phyloP scores from a whole-genome alignment of 2,888 invertebrate species.

The Biston stratarius region DNA sequence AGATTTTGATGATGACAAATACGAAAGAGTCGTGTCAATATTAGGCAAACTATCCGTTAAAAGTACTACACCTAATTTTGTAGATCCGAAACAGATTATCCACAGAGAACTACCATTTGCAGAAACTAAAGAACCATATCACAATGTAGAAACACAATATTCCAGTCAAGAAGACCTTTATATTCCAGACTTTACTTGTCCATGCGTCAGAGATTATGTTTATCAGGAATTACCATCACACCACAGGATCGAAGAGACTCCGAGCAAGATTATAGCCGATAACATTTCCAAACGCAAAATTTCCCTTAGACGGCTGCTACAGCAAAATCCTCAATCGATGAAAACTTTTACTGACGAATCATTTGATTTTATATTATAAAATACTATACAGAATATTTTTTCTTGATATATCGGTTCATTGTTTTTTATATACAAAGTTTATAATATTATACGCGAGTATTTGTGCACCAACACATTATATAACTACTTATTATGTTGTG shows the following conservation, averaged over 20 bases:
- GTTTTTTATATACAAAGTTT: neutral
- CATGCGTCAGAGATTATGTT: constrained; percentile 53
- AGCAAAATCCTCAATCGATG: constrained; percentile 67
- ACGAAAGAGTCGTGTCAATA: constrained; percentile 63
- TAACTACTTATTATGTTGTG: too few relatives aligned
- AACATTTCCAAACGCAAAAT: constrained; percentile 59
- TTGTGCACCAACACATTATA: too few relatives aligned
- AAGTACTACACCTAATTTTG: constrained; percentile 48
- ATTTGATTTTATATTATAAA: constrained; percentile 63
- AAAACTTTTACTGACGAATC: constrained; percentile 75
- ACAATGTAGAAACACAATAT: constrained; percentile 70
- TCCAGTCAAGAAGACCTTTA: constrained; percentile 69
- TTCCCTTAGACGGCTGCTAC: constrained; percentile 63
- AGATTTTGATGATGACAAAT: constrained; percentile 75
- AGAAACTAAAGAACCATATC: constrained; percentile 62
- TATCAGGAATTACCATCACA: constrained; percentile 28
- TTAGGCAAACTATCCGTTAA: constrained; percentile 49
- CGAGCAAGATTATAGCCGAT: constrained; percentile 49
- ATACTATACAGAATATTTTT: constrained; percentile 10
- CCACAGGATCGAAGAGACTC: constrained; percentile 38
- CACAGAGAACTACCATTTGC: constrained; percentile 64
- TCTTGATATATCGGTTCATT: neutral
- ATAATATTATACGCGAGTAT: neutral
- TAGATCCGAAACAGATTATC: constrained; percentile 60
- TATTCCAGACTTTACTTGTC: constrained; percentile 53